Evolutionary conservation across 2,888 invertebrate species (phyloP).

Genomic region (Lapara coniferarum): DNA sequence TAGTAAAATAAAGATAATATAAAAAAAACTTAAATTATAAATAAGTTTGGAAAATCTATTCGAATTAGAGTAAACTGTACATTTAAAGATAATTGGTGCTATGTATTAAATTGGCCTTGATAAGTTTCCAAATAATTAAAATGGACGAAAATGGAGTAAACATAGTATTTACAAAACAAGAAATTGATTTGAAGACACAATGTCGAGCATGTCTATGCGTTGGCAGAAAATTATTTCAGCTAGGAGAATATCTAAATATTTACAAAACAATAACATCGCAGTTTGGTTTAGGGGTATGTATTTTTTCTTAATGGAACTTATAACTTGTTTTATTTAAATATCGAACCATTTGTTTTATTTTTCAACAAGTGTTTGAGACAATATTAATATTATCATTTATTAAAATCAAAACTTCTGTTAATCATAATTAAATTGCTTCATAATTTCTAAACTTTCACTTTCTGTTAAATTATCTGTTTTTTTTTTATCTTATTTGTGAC

Average conservation of each 20-base stretch:
- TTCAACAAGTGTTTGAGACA: no score
- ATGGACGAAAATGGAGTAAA: constrained; percentile 36
- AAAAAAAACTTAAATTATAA: no score
- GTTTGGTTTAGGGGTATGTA: constrained; percentile 33
- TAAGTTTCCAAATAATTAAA: not conserved
- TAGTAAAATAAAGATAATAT: no score
- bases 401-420: no score
- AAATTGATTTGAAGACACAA: constrained; percentile 31
- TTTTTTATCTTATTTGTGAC: no score
- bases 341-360: no score
- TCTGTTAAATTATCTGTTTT: no score
- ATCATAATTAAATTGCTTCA: no score
- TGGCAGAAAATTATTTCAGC: constrained; percentile 36
- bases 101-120: not conserved
- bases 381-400: no score
- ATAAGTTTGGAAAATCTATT: no score
- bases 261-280: constrained; percentile 35
- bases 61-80: not conserved
- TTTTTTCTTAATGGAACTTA: constrained; percentile 1
- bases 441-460: no score
- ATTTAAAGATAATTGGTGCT: not conserved
- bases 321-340: no score
- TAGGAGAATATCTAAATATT: constrained; percentile 32
- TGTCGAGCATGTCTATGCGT: constrained; percentile 40
- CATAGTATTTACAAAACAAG: constrained; percentile 31